Base-by-base conservation (phyloP, 2,888 invertebrate genomes). In the Drosophila suboccidentalis region DNA sequence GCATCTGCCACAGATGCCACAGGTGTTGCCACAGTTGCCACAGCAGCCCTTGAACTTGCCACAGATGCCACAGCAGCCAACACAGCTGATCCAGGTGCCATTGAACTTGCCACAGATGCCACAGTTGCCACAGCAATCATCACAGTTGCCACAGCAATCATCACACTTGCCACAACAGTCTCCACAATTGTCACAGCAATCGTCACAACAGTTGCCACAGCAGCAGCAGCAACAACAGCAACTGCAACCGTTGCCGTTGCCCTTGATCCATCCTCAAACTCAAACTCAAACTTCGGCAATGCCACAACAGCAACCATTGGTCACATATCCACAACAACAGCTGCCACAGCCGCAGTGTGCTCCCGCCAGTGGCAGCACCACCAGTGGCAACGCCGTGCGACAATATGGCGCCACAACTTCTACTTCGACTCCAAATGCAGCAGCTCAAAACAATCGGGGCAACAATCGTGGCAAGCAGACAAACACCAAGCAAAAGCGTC, bases 401-500 rank as follows among this genome's bases (percentile, higher is more conserved):
- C 46, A 26, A 47, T 10, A 1, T 10, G 26, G 1, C 5, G 29
- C 15, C 8, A 4, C 47, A 32, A 29, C 6, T 29, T 29, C 29
- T 0, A 26, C 3, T 29, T 8, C 29, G 0, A 29, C 3, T 29
- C 9, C 9, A 8, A 0, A n/a, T n/a, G n/a, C n/a, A n/a, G n/a
- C n/a, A n/a, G n/a, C n/a, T 26, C 22, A 22, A 22, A 11, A 32
- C 49, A 49, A 15, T 29, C 47, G n/a, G 4, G 9, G n/a, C n/a
- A 15, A 2, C 47, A 34, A 17, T 36, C n/a, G 36, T 50, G 50
- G 8, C 50, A 50, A 47, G 47, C 47, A 15, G 47, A 47, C 15
- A 4, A 4, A 3, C 29, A 29, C 3, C 47, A 46, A 49, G 49
- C 19, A 17, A 9, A 50, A 36, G 50, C 36, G 49, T 34, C 49